Percentiles rank a stretch among this genome's conserved stretches.
phyloP scores from a whole-genome alignment of 2,888 invertebrate genomes.

The Escarpia spicata region DNA sequence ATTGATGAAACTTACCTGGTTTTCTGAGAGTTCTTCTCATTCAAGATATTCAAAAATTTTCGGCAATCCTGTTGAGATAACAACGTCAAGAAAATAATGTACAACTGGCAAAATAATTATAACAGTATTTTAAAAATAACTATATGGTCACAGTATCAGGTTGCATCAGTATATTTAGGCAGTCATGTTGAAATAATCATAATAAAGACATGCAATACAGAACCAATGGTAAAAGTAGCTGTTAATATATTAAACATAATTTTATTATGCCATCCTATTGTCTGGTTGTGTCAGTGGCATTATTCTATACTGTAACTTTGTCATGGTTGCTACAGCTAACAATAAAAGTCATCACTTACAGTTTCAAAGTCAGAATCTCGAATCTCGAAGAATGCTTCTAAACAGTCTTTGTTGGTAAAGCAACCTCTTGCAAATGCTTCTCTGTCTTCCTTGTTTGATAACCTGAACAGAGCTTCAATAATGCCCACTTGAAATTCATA shows the following conservation, averaged over 20 bases:
- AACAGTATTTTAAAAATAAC: no score
- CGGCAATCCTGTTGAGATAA: slow-evolving; percentile 9
- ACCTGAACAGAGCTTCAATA: background rate
- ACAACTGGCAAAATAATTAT: background rate
- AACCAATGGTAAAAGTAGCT: no score
- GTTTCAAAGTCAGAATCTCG: background rate
- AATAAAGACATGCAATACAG: no score
- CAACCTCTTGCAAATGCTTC: background rate
- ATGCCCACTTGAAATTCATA: slow-evolving; percentile 13
- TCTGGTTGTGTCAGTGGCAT: background rate
- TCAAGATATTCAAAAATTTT: background rate
- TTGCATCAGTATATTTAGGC: no score
- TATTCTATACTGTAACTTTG: background rate
- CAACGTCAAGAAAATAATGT: background rate
- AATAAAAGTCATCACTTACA: background rate
- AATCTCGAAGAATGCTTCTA: slow-evolving; percentile 16
- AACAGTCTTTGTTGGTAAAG: slow-evolving; percentile 10
- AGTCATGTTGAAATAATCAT: no score
- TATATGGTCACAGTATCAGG: no score
- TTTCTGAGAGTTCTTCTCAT: background rate
- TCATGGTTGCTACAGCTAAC: background rate
- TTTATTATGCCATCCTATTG: background rate
- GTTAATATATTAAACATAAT: no score
- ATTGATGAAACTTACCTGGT: background rate
- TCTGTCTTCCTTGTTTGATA: background rate